phyloP scores from a whole-genome alignment of 2,888 invertebrate genomes.

The Cheiracanthium punctorium region DNA sequence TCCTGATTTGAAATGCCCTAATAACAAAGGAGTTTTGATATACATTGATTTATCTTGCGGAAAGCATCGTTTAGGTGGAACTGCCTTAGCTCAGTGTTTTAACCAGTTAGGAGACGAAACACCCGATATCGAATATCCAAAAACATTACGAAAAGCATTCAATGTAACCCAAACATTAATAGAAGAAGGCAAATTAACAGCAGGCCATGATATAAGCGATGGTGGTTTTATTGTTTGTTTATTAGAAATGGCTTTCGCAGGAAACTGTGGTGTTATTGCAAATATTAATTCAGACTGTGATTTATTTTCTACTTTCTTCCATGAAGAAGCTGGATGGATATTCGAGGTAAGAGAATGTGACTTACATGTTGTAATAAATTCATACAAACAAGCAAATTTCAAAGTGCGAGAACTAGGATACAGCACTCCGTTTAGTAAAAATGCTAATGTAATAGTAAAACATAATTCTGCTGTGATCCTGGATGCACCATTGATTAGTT shows the following conservation, averaged over 20 bases:
- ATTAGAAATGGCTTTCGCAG: slow-evolving; percentile 97
- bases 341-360: slow-evolving; percentile 82
- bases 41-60: slow-evolving; percentile 87
- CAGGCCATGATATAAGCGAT: slow-evolving; percentile 98
- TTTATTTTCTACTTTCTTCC: slow-evolving; percentile 83
- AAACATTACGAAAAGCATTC: slow-evolving; percentile 85
- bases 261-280: slow-evolving; percentile 85
- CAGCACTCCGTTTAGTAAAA: slow-evolving; percentile 23
- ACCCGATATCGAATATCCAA: slow-evolving; percentile 87
- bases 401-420: slow-evolving; percentile 80
- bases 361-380: background rate
- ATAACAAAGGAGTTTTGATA: slow-evolving; percentile 79
- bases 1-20: slow-evolving; percentile 89
- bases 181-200: slow-evolving; percentile 81
- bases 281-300: slow-evolving; percentile 73
- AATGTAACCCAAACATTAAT: slow-evolving; percentile 89
- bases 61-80: slow-evolving; percentile 89
- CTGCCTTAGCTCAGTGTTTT: slow-evolving; percentile 93
- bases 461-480: slow-evolving; percentile 39
- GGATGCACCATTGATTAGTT: slow-evolving; percentile 79
- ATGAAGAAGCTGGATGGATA: slow-evolving; percentile 91
- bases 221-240: slow-evolving; percentile 93
- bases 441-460: slow-evolving; percentile 28
- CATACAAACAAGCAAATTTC: slow-evolving; percentile 77
- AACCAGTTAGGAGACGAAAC: slow-evolving; percentile 86